Base-by-base conservation (phyloP, 2,797 vertebrate species). In the Rhinichthys osculus region DNA sequence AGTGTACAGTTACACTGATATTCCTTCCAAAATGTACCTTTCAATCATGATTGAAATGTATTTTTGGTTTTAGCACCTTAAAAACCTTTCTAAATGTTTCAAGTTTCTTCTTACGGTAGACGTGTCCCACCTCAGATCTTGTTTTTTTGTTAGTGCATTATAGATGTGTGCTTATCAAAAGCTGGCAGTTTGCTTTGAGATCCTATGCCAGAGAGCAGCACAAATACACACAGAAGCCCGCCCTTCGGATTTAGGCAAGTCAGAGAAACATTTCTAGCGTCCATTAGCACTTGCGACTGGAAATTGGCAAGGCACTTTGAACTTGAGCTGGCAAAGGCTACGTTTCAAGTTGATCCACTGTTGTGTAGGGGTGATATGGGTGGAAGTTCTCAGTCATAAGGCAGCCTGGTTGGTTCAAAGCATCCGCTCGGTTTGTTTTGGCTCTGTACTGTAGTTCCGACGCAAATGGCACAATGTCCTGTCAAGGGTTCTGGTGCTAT, bases 401-500 rank as follows among this genome's bases (percentile, higher is more conserved):
- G 33, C 38, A 10, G 27, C 74, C 57, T 21, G 87, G 86, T 91
- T 90, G 44, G 90, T 89, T 87, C 89, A 87, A 90, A 47, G 81
- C 87, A 88, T 77, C 50, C 77, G 0, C 38, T 62, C 17, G 7
- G 88, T 92, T 82, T 89, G 81, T 84, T 70, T 86, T 64, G 87
- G 38, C 85, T 90, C 78, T 8, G 52, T 90, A 87, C 78, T 8
- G 52, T 90, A 87, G 90, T 35, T 88, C 90, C 84, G 88, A 91
- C 92, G 92, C 90, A 94, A 93, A 86, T 86, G 77, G 83, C 85
- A 87, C 85, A 85, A 50, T 10, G 76, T 67, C 74, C 33, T 44
- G 52, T 50, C 35, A 82, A 78, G 91, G 81, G 87, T 91, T 92
- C 87, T 27, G 6, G 47, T 81, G 66, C 77, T 76, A 59, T 82